These are phyloP conservation scores for Pantherophis alleghaniensis DNA, from an alignment of 2,797 vertebrate species.

Conservation along the genomic window DNA sequence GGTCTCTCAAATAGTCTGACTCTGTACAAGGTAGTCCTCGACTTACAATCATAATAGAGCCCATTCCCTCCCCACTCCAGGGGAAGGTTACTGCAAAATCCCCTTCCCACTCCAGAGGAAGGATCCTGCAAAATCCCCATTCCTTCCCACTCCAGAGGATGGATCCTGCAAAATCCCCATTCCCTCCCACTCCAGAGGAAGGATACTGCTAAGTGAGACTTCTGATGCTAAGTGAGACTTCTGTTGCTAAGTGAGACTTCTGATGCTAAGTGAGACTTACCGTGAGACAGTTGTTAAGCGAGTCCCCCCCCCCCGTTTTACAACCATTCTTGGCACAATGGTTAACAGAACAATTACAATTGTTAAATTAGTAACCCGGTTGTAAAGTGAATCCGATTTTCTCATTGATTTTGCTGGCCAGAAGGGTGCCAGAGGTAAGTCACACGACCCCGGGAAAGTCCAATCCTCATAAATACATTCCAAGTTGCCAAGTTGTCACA, in stretches of 20 bases:
- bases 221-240: too few relatives aligned
- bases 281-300: not conserved
- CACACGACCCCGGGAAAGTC: too few relatives aligned
- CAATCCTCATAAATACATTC: not conserved
- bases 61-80: too few relatives aligned
- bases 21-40: too few relatives aligned
- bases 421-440: not conserved
- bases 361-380: not conserved
- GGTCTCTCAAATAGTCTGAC: not conserved
- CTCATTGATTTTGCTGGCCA: not conserved
- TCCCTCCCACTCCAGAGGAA: too few relatives aligned
- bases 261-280: too few relatives aligned
- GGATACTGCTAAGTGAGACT: not conserved
- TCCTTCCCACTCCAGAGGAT: too few relatives aligned
- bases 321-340: not conserved
- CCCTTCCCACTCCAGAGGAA: too few relatives aligned
- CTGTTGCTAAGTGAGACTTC: not conserved
- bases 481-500: not conserved
- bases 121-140: too few relatives aligned
- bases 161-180: too few relatives aligned
- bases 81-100: too few relatives aligned
- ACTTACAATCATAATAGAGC: not conserved
- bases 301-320: not conserved
- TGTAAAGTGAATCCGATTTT: not conserved
- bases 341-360: too few relatives aligned